Percentiles rank a stretch among this genome's conserved stretches.
Evolutionary conservation across 2,888 invertebrate genomes (phyloP).

Genomic region (Mesopsocus fuscifrons): DNA sequence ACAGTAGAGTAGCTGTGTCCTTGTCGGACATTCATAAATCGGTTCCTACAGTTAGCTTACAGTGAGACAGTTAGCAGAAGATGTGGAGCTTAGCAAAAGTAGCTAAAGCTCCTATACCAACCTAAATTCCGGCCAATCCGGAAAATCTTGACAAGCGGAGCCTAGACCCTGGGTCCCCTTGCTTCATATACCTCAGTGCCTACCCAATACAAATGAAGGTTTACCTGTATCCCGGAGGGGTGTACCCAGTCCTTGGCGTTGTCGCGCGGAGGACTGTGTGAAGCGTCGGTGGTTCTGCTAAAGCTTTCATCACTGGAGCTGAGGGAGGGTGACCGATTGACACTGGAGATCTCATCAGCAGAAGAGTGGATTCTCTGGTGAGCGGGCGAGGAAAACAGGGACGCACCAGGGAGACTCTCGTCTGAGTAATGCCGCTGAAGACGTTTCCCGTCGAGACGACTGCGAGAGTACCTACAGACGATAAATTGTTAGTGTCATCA

Average conservation of each 20-base stretch:
- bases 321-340: slow-evolving; percentile 58
- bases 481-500: no score
- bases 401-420: slow-evolving; percentile 38
- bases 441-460: slow-evolving; percentile 3
- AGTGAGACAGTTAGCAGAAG: no score
- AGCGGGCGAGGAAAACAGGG: slow-evolving; percentile 18
- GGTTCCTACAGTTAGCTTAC: no score
- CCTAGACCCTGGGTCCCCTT: no score
- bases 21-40: no score
- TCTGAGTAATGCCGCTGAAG: slow-evolving; percentile 45
- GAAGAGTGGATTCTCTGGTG: slow-evolving; percentile 51
- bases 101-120: no score
- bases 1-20: no score
- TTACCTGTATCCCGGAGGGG: slow-evolving; percentile 41
- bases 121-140: no score
- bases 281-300: slow-evolving; percentile 58
- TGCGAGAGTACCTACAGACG: neutral
- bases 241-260: slow-evolving; percentile 31
- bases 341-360: slow-evolving; percentile 62
- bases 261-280: slow-evolving; percentile 33
- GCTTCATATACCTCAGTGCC: no score
- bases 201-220: no score
- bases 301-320: slow-evolving; percentile 74
- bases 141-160: no score
- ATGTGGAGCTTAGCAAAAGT: no score